phyloP scores from a whole-genome alignment of 2,888 invertebrate genomes.

The Diogma glabrata region DNA sequence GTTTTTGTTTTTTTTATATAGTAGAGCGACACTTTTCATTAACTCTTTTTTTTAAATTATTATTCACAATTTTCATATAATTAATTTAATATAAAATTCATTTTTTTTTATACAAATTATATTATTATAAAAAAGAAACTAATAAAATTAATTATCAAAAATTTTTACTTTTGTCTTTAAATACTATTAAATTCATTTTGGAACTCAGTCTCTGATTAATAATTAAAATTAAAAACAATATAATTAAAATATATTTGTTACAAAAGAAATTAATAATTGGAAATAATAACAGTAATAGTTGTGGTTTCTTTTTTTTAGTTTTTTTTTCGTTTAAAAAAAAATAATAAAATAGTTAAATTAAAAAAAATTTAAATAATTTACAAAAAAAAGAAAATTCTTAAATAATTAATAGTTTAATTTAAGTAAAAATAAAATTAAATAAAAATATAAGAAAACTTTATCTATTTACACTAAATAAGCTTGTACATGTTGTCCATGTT shows the following conservation, averaged over 20 bases:
- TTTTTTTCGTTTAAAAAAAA: neutral
- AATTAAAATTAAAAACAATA: conserved; percentile 3
- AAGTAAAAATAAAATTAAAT: neutral
- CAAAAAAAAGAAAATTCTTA: conserved; percentile 6
- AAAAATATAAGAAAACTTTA: conserved; percentile 8
- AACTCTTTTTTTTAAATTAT: conserved; percentile 2
- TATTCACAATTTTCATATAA: conserved; percentile 7
- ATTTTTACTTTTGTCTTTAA: neutral
- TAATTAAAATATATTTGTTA: neutral
- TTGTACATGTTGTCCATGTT: conserved; percentile 34
- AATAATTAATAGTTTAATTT: conserved; percentile 5
- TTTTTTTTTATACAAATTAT: conserved; percentile 2
- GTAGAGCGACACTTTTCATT: conserved; percentile 3
- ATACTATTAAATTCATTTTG: conserved; percentile 10
- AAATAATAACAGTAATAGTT: conserved; percentile 3
- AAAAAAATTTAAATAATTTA: neutral
- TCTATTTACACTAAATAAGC: conserved; percentile 33
- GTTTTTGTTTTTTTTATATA: conserved; percentile 2
- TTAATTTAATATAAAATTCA: neutral
- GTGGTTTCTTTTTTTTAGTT: neutral
- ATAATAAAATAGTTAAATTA: neutral
- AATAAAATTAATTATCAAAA: neutral
- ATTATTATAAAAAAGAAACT: neutral
- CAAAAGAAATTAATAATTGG: neutral
- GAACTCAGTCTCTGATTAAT: conserved; percentile 10